Evolutionary conservation across 2,113 vertebrate genomes (phyloP).

Genomic region (Anoura caudifer): DNA sequence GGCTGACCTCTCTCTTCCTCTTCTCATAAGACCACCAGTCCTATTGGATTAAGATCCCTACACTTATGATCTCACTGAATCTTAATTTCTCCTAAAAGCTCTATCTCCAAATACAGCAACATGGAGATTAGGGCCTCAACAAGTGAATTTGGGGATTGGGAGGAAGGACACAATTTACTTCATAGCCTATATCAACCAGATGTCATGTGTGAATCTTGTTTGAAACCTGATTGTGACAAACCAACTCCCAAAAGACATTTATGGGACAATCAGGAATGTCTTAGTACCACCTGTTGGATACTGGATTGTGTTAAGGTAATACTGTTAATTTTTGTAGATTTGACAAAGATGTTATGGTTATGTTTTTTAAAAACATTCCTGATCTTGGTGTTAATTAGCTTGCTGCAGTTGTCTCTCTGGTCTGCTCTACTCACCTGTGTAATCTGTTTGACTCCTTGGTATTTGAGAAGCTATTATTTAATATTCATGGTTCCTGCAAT

Average conservation of each 20-base stretch:
- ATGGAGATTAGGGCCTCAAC: background rate
- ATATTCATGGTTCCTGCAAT: background rate
- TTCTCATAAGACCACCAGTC: background rate
- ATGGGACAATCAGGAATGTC: background rate
- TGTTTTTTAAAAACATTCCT: background rate
- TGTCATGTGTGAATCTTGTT: background rate
- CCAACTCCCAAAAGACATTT: background rate
- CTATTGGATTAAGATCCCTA: background rate
- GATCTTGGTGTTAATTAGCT: background rate
- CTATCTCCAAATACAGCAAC: background rate
- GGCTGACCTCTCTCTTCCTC: background rate
- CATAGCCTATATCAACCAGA: background rate
- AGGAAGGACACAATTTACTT: background rate
- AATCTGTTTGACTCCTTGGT: background rate
- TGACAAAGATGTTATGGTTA: background rate
- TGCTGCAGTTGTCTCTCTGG: background rate
- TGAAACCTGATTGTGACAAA: background rate
- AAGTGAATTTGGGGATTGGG: background rate
- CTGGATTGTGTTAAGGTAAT: background rate
- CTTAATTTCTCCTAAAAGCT: background rate
- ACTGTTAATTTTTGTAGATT: background rate
- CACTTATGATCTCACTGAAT: background rate
- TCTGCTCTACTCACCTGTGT: background rate
- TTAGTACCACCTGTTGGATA: background rate
- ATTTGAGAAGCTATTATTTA: background rate